A percentile compares a stretch with the other conserved stretches of the same genome.
These are phyloP conservation scores for Colossoma macropomum DNA, from an alignment of 2,113 vertebrate genomes.

Conservation along the genomic window DNA sequence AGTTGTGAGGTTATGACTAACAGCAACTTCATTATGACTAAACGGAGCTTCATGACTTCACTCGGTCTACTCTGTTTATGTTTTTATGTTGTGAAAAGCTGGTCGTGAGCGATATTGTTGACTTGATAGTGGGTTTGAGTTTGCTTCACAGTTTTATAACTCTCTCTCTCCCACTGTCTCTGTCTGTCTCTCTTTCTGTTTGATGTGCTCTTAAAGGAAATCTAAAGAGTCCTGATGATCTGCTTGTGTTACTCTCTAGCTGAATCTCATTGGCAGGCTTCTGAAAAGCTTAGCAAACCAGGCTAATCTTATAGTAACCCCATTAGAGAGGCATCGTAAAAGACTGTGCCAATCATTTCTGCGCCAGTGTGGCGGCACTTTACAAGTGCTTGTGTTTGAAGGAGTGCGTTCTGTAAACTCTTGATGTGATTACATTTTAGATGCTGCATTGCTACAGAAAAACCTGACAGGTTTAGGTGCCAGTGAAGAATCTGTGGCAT, in stretches of 20 bases:
- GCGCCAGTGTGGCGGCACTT: neutral
- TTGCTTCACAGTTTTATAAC: neutral
- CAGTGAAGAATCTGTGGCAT: neutral
- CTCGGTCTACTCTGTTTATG: neutral
- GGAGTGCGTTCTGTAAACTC: conserved; percentile 6
- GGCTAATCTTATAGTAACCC: conserved; percentile 20
- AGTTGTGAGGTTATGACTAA: neutral
- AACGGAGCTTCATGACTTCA: neutral
- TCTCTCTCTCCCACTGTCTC: neutral
- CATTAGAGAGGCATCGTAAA: conserved; percentile 16
- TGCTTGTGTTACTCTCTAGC: neutral
- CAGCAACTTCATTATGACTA: neutral
- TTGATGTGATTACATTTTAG: conserved; percentile 30
- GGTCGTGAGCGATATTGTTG: neutral
- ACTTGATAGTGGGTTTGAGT: neutral
- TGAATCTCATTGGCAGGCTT: neutral
- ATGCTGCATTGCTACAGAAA: neutral
- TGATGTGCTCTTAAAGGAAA: conserved; percentile 16
- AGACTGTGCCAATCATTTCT: conserved; percentile 21
- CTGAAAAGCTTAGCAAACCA: conserved; percentile 14
- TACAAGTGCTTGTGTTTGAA: neutral
- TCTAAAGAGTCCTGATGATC: conserved; percentile 5
- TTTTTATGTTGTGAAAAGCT: neutral
- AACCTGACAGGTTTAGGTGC: conserved; percentile 16
- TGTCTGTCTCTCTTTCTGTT: neutral